Conservation (phyloP, 92 coral and sea anemone genomes). For the Porites rus region DNA sequence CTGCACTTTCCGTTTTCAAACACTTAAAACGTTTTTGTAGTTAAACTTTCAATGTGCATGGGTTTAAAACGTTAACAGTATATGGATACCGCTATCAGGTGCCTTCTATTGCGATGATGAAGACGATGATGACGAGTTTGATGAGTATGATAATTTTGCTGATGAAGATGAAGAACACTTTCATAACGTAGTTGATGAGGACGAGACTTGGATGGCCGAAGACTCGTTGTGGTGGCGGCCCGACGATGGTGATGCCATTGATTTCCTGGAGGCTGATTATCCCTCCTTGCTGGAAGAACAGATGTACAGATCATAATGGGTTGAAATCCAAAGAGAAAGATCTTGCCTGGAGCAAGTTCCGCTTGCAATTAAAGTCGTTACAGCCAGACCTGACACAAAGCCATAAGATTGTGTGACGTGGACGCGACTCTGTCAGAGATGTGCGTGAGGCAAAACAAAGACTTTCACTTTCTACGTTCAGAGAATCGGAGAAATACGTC, state of each 20-base stretch:
- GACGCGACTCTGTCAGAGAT: not conserved
- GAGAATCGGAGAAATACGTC: no score
- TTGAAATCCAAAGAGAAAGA: not conserved
- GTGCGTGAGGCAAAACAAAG: no score
- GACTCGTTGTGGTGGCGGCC: conserved; percentile 59
- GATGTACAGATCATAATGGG: conserved; percentile 13
- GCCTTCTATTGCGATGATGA: conserved; percentile 52
- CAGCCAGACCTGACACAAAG: not conserved
- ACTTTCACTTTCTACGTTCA: no score
- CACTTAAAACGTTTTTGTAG: no score
- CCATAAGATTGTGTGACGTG: not conserved
- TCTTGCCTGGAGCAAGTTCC: not conserved
- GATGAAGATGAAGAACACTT: conserved; percentile 56
- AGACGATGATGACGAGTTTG: conserved; percentile 63
- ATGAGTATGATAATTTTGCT: conserved; percentile 16
- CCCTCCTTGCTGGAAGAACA: conserved; percentile 67
- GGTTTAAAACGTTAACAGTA: no score
- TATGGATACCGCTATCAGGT: conserved; percentile 19
- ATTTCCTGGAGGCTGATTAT: conserved; percentile 84
- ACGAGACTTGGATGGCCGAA: conserved; percentile 47
- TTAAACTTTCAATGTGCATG: no score
- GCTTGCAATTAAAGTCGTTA: not conserved
- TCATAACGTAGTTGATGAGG: conserved; percentile 45
- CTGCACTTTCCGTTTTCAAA: no score
- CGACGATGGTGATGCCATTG: conserved; percentile 47